Evolutionary conservation across 2,888 invertebrate species (phyloP).

Genomic region (Rhagonycha fulva): DNA sequence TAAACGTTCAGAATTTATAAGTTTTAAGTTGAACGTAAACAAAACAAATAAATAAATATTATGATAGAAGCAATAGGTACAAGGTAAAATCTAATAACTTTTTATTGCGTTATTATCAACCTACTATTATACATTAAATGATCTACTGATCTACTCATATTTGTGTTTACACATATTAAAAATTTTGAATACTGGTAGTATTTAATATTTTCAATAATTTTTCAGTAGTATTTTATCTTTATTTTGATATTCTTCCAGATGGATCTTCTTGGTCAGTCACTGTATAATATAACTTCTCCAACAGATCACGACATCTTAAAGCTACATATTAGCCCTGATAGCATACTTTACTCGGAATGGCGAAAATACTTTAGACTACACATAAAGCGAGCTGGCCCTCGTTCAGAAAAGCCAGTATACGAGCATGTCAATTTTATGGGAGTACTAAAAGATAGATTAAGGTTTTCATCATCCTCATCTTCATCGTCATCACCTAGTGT

Average conservation of each 20-base stretch:
- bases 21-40: neutral
- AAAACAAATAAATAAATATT: no score
- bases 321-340: constrained; percentile 61
- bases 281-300: constrained; percentile 81
- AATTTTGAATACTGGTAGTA: neutral
- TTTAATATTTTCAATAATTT: neutral
- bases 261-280: constrained; percentile 80
- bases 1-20: neutral
- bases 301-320: constrained; percentile 76
- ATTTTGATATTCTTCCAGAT: constrained; percentile 61
- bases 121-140: no score
- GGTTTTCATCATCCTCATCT: constrained; percentile 10
- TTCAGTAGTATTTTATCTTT: neutral
- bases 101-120: no score
- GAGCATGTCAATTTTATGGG: constrained; percentile 74
- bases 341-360: constrained; percentile 55
- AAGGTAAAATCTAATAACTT: no score
- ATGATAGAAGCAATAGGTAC: no score
- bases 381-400: constrained; percentile 69
- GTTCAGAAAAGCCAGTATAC: constrained; percentile 73
- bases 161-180: no score
- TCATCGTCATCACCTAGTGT: constrained; percentile 8
- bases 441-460: constrained; percentile 40
- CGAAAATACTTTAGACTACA: constrained; percentile 59
- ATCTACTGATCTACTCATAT: no score